These are phyloP conservation scores for Neodon shergylaensis DNA, from an alignment of 2,113 vertebrate genomes.

Conservation along the genomic window DNA sequence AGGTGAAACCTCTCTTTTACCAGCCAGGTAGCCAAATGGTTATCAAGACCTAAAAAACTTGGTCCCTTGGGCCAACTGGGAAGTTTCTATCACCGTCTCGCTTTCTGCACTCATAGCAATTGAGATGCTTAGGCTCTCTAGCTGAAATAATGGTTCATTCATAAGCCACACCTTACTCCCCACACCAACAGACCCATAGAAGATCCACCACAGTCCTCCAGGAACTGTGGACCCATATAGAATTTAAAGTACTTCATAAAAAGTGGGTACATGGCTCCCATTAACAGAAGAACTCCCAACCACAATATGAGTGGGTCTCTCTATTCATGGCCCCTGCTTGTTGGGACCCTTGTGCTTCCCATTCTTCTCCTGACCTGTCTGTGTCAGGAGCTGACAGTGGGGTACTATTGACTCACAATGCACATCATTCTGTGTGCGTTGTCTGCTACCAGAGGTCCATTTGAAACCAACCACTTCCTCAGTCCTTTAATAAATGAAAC, in stretches of 20 bases:
- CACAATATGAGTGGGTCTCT: fast-evolving
- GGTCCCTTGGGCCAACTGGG: neutral
- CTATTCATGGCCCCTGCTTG: neutral
- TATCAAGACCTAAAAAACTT: neutral
- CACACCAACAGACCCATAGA: neutral
- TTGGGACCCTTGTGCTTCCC: neutral
- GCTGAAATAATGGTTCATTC: neutral
- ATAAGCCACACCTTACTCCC: neutral
- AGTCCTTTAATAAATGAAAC: neutral
- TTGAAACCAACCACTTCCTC: neutral
- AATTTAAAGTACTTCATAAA: neutral
- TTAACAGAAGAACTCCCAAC: neutral
- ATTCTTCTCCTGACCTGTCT: neutral
- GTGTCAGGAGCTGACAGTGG: neutral
- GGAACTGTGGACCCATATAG: neutral
- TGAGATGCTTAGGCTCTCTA: too few relatives aligned
- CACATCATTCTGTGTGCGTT: neutral
- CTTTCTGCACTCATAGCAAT: neutral
- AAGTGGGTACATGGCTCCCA: neutral
- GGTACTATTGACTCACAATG: neutral
- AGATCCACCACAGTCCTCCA: neutral
- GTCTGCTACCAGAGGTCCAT: neutral
- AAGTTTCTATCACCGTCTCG: neutral
- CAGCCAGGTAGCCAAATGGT: neutral
- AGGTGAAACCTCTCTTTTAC: neutral